Evolutionary conservation across 37 sponge, comb jelly and placozoan species (phyloP), one percentile per base, ranked within the genome.

Genomic region (Cladorhizidae sp.): DNA sequence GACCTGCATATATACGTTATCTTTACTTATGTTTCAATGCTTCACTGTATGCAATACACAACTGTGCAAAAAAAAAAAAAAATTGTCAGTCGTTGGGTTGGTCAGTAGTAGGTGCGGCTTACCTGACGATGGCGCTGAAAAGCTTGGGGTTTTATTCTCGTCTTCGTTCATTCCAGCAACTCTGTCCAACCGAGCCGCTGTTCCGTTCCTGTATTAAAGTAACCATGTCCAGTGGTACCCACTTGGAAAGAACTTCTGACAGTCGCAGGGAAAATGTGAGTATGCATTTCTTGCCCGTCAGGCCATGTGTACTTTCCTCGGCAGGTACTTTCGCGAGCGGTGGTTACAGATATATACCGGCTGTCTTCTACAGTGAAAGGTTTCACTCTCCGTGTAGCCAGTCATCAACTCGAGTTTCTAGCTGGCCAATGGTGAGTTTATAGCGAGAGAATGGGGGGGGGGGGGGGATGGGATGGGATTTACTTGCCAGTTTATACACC

Each of bases 351-450:
- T 12, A 80, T 93, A 23, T 0, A 49, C 23, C 61, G 85, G 64
- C 76, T 94, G 38, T 90, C 95, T 28, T 91, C 88, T 50, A 79
- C 91, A 63, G 82, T 87, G 26, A 94, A 87, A 49, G 80, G 88
- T 29, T 90, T 78, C 67, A 61, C 57, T 18, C 63, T 94, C 54
- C 74, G 54, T 52, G 85, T 85, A 39, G 52, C 26, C 37, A 74
- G 80, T 61, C 11, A 23, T 0, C 15, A 58, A 1, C 42, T 94
- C 22, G 69, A 77, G 51, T 94, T 94, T 73, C 61, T 63, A 35
- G 56, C 91, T 49, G 95, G 95, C 12, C 95, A 94, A 74, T 94
- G 95, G 88, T 88, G 37, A 73, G 86, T 6, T 23, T 29, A 28
- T 50, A 2, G 41, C n/a, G n/a, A n/a, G n/a, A n/a, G n/a, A n/a